Conservation (phyloP, 1,140 invertebrate species). For the Mesaphorura yosii region DNA sequence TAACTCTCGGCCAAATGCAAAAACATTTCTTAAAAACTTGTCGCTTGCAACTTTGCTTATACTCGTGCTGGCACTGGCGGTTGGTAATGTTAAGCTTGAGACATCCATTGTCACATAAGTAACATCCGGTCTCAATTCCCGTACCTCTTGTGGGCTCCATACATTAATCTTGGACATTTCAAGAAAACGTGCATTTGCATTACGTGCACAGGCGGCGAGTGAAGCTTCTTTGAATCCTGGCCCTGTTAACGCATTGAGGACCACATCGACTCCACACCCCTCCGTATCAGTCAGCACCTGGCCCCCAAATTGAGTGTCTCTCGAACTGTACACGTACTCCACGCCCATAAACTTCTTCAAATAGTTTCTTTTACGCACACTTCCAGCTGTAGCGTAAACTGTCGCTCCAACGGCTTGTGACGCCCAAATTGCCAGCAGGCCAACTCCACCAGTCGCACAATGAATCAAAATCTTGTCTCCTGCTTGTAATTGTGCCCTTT, state of each 20-base stretch:
- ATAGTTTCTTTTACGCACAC: conserved; percentile 3
- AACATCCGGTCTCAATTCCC: conserved; percentile 7
- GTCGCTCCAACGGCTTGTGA: conserved; percentile 37
- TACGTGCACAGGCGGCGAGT: conserved; percentile 45
- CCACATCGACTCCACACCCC: conserved; percentile 47
- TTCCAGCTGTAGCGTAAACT: conserved; percentile 13
- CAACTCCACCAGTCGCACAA: conserved; percentile 52
- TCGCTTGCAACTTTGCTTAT: too few species aligned
- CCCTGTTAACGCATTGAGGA: conserved; percentile 51
- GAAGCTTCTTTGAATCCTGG: conserved; percentile 50
- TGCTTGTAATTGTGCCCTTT: conserved; percentile 30
- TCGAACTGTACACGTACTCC: conserved; percentile 44
- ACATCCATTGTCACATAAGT: conserved; percentile 1
- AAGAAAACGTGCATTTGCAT: conserved; percentile 50
- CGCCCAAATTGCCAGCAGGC: conserved; percentile 46
- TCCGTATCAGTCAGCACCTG: conserved; percentile 40
- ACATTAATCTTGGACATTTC: conserved; percentile 60
- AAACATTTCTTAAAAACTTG: not conserved
- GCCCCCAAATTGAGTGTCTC: conserved; percentile 45
- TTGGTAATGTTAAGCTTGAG: not conserved
- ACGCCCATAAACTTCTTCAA: conserved; percentile 4
- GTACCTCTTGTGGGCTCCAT: conserved; percentile 8
- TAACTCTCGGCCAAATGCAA: not conserved
- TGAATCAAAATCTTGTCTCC: conserved; percentile 47
- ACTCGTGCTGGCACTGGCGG: not conserved